Evolutionary conservation across 2,797 vertebrate genomes (phyloP).

Genomic region (Ficedula albicollis): DNA sequence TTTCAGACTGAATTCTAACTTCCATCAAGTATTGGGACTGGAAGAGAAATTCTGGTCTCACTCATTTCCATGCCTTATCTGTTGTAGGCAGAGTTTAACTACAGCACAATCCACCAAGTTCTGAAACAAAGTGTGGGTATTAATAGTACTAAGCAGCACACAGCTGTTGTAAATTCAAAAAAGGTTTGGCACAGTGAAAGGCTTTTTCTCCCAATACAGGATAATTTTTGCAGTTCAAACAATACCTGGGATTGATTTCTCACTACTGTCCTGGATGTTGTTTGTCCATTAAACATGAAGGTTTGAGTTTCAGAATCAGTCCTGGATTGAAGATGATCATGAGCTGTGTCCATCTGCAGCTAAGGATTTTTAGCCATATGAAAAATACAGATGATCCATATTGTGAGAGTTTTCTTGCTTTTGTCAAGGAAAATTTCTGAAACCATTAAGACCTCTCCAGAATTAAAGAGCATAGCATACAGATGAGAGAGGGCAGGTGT

Average conservation of each 20-base stretch:
- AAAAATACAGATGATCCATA: not conserved
- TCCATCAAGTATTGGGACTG: not conserved
- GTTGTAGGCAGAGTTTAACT: not conserved
- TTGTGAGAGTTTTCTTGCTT: not conserved
- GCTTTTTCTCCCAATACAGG: not conserved
- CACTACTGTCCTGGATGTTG: fast-evolving
- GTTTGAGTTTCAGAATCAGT: not conserved
- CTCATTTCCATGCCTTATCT: not conserved
- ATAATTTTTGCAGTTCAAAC: not conserved
- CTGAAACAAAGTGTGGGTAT: not conserved
- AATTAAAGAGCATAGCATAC: not conserved
- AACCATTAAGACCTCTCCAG: not conserved
- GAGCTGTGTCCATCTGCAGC: not conserved
- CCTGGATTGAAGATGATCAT: not conserved
- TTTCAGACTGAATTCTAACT: not conserved
- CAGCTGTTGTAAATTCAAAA: not conserved
- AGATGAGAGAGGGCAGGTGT: not conserved
- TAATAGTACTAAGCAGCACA: not conserved
- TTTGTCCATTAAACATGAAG: not conserved
- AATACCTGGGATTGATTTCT: slow-evolving; percentile 25
- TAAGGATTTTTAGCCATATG: slow-evolving; percentile 23
- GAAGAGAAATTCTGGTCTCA: not conserved
- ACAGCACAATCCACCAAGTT: not conserved
- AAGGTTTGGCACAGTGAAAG: not conserved
- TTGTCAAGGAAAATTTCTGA: not conserved